phyloP scores from a whole-genome alignment of 2,797 vertebrate species.

The Hippopotamyrus pictus region DNA sequence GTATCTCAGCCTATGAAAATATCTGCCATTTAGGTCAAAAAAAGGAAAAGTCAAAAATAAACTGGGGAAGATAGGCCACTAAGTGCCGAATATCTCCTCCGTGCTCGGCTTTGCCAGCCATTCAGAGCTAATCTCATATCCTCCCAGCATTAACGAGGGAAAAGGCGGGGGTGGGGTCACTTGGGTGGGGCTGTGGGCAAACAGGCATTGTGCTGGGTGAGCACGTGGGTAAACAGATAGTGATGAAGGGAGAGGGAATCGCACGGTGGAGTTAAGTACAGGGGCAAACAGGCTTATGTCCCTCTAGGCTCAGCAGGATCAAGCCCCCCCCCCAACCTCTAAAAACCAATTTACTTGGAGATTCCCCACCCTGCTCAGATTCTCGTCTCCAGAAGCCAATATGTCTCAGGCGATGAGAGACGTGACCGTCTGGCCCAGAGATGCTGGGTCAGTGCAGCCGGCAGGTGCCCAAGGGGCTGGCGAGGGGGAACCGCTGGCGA shows the following conservation, averaged over 20 bases:
- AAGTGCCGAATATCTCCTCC: not conserved
- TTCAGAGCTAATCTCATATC: conserved; percentile 5
- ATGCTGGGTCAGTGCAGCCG: not conserved
- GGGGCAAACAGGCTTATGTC: conserved; percentile 8
- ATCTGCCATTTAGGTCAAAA: not conserved
- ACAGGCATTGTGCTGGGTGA: not conserved
- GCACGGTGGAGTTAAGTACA: not conserved
- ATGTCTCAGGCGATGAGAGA: conserved; percentile 13
- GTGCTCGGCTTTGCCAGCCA: not conserved
- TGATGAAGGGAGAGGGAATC: not conserved
- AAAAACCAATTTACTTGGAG: conserved; percentile 10
- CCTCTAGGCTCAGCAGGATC: conserved; percentile 2
- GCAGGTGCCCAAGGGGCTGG: not conserved
- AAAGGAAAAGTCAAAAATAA: not conserved
- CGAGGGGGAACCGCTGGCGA: not conserved
- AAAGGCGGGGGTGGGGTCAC: not conserved
- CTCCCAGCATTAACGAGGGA: conserved; percentile 1
- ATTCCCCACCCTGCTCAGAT: not conserved
- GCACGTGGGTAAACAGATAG: conserved; percentile 1
- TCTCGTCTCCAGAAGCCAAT: conserved; percentile 11
- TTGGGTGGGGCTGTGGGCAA: not conserved
- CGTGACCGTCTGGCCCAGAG: not conserved
- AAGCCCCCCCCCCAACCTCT: not conserved
- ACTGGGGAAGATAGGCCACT: not conserved
- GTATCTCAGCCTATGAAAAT: not conserved